A percentile compares a stretch with the other conserved stretches of the same genome.
phyloP scores from a whole-genome alignment of 2,888 invertebrate genomes.

The Invenusta paracnida region DNA sequence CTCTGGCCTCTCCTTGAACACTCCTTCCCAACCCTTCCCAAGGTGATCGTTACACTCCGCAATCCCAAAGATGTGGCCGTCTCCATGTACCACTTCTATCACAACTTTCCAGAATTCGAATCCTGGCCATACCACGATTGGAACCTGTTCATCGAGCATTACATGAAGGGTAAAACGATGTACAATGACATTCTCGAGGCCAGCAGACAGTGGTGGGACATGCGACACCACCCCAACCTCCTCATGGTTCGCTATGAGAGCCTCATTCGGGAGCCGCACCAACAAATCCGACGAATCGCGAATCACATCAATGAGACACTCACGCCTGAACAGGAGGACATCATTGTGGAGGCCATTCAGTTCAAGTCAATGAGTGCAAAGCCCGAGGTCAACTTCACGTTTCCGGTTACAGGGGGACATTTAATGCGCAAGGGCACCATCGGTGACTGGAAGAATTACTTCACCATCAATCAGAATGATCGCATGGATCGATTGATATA shows the following conservation, averaged over 20 bases:
- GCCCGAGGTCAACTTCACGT: constrained; percentile 41
- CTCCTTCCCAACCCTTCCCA: not conserved
- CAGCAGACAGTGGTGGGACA: constrained; percentile 36
- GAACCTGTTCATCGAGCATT: constrained; percentile 18
- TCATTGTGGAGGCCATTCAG: constrained; percentile 43
- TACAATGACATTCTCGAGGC: constrained; percentile 27
- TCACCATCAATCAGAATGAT: constrained; percentile 41
- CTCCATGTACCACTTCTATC: constrained; percentile 37
- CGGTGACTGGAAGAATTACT: constrained; percentile 43
- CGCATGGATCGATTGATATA: not conserved
- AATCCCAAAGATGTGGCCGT: constrained; percentile 38
- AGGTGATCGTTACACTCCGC: not conserved
- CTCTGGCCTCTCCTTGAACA: not conserved
- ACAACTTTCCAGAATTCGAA: constrained; percentile 11
- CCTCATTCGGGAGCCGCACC: constrained; percentile 45
- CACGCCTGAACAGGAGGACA: constrained; percentile 38
- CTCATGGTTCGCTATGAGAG: constrained; percentile 40
- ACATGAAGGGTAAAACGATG: constrained; percentile 22
- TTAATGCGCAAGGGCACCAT: constrained; percentile 46
- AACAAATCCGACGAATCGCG: constrained; percentile 47
- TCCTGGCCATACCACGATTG: constrained; percentile 24
- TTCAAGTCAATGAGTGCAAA: constrained; percentile 45
- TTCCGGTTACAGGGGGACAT: not conserved
- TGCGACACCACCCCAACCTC: constrained; percentile 29
- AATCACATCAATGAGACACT: constrained; percentile 47